These are phyloP conservation scores for Embidobia sp. DNA, from an alignment of 2,888 invertebrate species.

Conservation along the genomic window DNA sequence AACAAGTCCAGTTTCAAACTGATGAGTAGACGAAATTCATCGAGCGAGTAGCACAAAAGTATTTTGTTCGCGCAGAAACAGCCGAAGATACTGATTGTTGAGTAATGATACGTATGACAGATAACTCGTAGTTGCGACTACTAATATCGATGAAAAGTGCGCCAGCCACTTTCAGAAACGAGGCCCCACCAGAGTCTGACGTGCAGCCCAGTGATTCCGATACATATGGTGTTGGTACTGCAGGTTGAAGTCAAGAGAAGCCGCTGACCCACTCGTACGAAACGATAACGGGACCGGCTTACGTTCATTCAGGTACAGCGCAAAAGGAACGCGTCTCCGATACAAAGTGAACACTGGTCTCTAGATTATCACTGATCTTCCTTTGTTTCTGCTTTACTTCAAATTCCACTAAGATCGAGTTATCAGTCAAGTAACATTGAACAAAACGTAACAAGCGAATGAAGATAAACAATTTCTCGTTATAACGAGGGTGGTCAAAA, in stretches of 20 bases:
- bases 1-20: too few species aligned
- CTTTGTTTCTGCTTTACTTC: too few species aligned
- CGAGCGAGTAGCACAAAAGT: too few species aligned
- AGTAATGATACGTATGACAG: constrained; percentile 68
- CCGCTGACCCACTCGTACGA: constrained; percentile 80
- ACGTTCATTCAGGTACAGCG: constrained; percentile 64
- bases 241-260: constrained; percentile 70
- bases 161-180: constrained; percentile 74
- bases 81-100: not conserved
- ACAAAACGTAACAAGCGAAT: too few species aligned
- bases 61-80: too few species aligned
- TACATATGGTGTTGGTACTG: constrained; percentile 52
- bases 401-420: too few species aligned
- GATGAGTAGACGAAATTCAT: not conserved
- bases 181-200: constrained; percentile 68
- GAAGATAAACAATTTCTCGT: too few species aligned
- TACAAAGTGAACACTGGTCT: too few species aligned
- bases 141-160: constrained; percentile 77
- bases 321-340: constrained; percentile 10
- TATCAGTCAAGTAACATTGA: too few species aligned
- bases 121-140: constrained; percentile 73
- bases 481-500: too few species aligned
- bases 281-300: constrained; percentile 78
- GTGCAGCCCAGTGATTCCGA: constrained; percentile 66
- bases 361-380: too few species aligned